These are phyloP conservation scores for Thamnophis sirtalis DNA, from an alignment of 2,113 vertebrate genomes.

Conservation along the genomic window DNA sequence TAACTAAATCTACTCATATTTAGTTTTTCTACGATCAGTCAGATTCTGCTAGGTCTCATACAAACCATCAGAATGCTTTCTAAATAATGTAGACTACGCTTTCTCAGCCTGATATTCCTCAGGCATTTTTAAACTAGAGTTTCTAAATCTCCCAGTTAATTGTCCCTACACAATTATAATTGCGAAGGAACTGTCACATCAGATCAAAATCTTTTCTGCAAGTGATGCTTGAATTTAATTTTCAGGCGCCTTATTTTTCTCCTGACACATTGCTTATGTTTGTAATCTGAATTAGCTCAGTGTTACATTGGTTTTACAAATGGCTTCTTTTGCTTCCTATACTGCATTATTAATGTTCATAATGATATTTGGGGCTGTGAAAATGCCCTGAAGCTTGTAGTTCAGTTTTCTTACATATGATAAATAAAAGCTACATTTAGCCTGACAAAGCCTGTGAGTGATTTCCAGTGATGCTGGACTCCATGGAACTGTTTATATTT, in stretches of 20 bases:
- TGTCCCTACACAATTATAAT: background rate
- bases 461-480: fast-evolving
- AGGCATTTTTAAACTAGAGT: background rate
- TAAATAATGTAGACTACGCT: background rate
- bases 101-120: background rate
- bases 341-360: background rate
- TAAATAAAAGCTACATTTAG: background rate
- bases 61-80: background rate
- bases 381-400: background rate
- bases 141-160: background rate
- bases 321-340: background rate
- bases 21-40: background rate
- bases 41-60: background rate
- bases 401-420: background rate
- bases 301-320: background rate
- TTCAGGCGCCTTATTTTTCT: background rate
- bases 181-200: background rate
- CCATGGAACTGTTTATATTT: background rate
- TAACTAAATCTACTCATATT: background rate
- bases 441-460: background rate
- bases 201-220: background rate
- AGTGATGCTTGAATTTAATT: background rate
- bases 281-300: background rate
- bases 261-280: background rate
- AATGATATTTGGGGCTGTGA: background rate